A percentile compares a stretch with the other conserved stretches of the same genome.
These are phyloP conservation scores for Zophobas morio DNA, from an alignment of 1,140 invertebrate genomes.

Conservation along the genomic window DNA sequence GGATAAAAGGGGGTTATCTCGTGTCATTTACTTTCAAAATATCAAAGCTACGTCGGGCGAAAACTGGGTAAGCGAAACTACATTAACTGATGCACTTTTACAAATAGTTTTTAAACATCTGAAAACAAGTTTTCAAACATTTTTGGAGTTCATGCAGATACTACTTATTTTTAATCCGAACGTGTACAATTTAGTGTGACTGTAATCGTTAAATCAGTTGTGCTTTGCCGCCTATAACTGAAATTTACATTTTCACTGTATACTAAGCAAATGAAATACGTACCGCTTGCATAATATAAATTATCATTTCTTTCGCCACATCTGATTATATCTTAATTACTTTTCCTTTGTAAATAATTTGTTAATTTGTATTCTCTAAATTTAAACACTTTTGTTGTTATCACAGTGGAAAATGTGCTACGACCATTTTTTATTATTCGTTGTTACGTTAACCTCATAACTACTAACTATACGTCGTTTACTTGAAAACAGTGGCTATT, in stretches of 20 bases:
- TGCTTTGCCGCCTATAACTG: background rate
- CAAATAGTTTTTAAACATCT: background rate
- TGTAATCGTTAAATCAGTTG: no score
- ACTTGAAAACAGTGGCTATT: background rate
- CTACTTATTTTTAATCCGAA: no score
- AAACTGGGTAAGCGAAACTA: background rate
- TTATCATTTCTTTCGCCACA: constrained; percentile 2
- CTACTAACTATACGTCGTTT: background rate
- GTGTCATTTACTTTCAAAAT: constrained; percentile 23
- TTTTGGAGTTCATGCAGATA: background rate
- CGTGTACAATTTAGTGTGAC: no score
- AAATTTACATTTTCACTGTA: background rate
- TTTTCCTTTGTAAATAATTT: background rate
- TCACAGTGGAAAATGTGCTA: background rate
- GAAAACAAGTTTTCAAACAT: background rate
- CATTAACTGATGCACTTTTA: constrained; percentile 18
- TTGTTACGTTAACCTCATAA: background rate
- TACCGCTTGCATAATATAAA: background rate
- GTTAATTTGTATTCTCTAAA: constrained; percentile 1
- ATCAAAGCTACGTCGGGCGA: constrained; percentile 18
- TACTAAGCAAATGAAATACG: background rate
- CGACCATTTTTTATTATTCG: no score
- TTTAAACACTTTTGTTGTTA: background rate
- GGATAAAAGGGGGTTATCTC: constrained; percentile 29
- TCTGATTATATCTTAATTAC: background rate